phyloP scores from a whole-genome alignment of 2,888 invertebrate species.

The Cancer borealis region DNA sequence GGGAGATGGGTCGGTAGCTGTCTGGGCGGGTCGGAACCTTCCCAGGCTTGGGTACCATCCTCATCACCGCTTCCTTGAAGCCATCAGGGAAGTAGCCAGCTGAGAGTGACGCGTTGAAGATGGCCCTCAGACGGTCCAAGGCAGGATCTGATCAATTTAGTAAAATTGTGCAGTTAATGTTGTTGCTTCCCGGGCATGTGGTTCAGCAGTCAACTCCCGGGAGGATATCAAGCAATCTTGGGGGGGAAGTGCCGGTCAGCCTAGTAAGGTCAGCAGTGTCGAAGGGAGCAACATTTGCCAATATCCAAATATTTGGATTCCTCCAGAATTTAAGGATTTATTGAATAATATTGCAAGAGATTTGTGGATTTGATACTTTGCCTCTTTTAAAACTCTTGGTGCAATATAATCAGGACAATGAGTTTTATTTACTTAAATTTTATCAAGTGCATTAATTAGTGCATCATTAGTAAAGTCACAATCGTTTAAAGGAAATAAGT shows the following conservation, averaged over 20 bases:
- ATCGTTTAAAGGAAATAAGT: no score
- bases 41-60: neutral
- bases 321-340: no score
- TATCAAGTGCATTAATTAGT: no score
- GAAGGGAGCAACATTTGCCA: neutral
- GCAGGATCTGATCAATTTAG: neutral
- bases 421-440: no score
- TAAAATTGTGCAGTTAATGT: neutral
- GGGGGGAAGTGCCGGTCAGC: neutral
- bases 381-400: no score
- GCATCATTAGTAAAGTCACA: no score
- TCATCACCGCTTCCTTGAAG: conserved; percentile 10
- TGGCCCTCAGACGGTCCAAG: neutral
- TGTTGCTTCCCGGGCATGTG: neutral
- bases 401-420: no score
- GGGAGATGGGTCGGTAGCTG: neutral
- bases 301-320: no score
- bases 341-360: no score
- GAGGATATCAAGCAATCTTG: neutral
- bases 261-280: neutral
- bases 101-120: neutral
- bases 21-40: neutral
- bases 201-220: neutral
- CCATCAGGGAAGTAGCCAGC: conserved; percentile 1
- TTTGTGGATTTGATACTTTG: no score